Percentiles rank a stretch among this genome's conserved stretches.
Evolutionary conservation across 2,113 vertebrate species (phyloP).

Genomic region (Ranitomeya imitator): DNA sequence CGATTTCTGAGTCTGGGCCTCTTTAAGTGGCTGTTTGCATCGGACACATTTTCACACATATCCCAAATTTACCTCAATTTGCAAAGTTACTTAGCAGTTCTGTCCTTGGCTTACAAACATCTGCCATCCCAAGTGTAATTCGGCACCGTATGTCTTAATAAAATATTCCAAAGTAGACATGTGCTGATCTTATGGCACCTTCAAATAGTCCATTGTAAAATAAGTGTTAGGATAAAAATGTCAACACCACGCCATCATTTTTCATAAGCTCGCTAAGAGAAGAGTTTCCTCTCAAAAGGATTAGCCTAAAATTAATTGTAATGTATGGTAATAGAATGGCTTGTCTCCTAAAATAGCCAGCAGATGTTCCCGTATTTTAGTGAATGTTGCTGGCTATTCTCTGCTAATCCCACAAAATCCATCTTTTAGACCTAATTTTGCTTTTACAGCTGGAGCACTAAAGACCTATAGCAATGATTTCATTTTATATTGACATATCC

Average conservation of each 20-base stretch:
- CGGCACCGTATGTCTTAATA: constrained; percentile 50
- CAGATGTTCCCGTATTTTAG: constrained; percentile 64
- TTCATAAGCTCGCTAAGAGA: constrained; percentile 59
- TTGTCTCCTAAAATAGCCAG: constrained; percentile 67
- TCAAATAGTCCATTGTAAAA: constrained; percentile 57
- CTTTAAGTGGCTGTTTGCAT: neutral
- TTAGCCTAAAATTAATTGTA: constrained; percentile 68
- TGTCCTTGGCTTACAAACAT: constrained; percentile 19
- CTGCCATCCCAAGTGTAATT: constrained; percentile 39
- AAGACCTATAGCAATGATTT: constrained; percentile 59
- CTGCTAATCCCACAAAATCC: constrained; percentile 64
- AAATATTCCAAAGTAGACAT: constrained; percentile 32
- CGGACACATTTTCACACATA: neutral
- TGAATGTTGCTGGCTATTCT: constrained; percentile 61
- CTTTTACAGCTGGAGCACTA: constrained; percentile 62
- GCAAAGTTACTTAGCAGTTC: constrained; percentile 1
- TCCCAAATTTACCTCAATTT: neutral
- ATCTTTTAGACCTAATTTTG: constrained; percentile 63
- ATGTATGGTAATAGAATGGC: constrained; percentile 68
- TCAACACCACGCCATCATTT: constrained; percentile 60
- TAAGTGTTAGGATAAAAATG: constrained; percentile 62
- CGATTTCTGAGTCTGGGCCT: neutral
- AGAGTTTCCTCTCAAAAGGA: constrained; percentile 62
- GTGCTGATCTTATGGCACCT: constrained; percentile 39
- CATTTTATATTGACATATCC: constrained; percentile 57